Conservation (phyloP, 2,113 vertebrate genomes). For the Brachionichthys hirsutus region DNA sequence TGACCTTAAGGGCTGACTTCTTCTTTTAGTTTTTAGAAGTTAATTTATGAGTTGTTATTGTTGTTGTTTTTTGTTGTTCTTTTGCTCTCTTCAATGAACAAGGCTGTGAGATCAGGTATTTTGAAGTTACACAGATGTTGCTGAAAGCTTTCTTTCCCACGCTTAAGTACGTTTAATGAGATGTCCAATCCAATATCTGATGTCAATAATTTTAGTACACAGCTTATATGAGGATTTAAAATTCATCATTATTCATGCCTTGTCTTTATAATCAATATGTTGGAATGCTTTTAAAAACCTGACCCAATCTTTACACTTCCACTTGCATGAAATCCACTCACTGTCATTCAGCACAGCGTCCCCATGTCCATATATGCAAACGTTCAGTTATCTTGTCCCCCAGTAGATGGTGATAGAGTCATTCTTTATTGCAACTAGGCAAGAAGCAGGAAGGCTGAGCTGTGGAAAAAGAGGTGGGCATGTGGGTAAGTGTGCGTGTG, state of each 20-base stretch:
- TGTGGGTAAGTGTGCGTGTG: neutral
- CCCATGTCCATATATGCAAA: slow-evolving; percentile 35
- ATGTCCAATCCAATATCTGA: slow-evolving; percentile 64
- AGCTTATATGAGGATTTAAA: slow-evolving; percentile 48
- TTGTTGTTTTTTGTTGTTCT: neutral
- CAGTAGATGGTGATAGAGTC: slow-evolving; percentile 55
- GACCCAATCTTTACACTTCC: slow-evolving; percentile 10
- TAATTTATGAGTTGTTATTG: neutral
- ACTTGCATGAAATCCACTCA: slow-evolving; percentile 50
- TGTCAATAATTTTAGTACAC: slow-evolving; percentile 60
- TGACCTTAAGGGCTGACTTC: slow-evolving; percentile 78
- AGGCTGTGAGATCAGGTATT: slow-evolving; percentile 59
- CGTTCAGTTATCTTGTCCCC: slow-evolving; percentile 24
- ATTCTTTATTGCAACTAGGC: slow-evolving; percentile 38
- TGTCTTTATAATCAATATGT: slow-evolving; percentile 27
- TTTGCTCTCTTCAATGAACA: slow-evolving; percentile 44
- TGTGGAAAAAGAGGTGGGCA: slow-evolving; percentile 1
- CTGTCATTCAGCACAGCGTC: slow-evolving; percentile 37
- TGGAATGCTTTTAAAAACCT: slow-evolving; percentile 32
- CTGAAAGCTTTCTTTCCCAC: slow-evolving; percentile 30
- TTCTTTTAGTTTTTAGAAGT: slow-evolving; percentile 47
- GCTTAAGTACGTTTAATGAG: slow-evolving; percentile 42
- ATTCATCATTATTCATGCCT: slow-evolving; percentile 18
- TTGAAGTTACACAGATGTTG: slow-evolving; percentile 35
- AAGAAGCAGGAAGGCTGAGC: slow-evolving; percentile 19